These are phyloP conservation scores for Neogobius melanostomus DNA, from an alignment of 2,113 vertebrate species.

Conservation along the genomic window DNA sequence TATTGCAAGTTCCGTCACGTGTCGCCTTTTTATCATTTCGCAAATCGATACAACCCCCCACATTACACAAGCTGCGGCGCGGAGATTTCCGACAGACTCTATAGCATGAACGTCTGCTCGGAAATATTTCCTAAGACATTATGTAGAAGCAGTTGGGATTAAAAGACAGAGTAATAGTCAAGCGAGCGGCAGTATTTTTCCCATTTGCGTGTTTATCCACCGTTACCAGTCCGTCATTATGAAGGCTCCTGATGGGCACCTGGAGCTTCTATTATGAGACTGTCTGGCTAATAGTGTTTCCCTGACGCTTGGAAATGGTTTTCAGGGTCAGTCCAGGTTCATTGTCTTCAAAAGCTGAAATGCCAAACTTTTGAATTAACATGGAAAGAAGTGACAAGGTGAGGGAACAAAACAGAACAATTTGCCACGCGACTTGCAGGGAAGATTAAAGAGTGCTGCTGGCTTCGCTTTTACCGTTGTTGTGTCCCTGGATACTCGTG, in stretches of 20 bases:
- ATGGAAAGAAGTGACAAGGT: background rate
- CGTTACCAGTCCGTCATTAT: slow-evolving; percentile 2
- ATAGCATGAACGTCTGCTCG: background rate
- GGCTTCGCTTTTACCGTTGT: background rate
- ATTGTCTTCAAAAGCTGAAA: slow-evolving; percentile 1
- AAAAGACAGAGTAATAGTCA: slow-evolving; percentile 2
- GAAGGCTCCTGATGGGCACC: slow-evolving; percentile 1
- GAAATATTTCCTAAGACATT: slow-evolving; percentile 9
- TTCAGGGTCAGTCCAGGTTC: slow-evolving; percentile 7
- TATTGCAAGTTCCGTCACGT: no score
- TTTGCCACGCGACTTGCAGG: background rate
- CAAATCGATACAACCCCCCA: no score
- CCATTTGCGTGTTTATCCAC: slow-evolving; percentile 8
- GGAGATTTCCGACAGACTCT: background rate
- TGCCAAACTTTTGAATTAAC: background rate
- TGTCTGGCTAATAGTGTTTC: slow-evolving; percentile 4
- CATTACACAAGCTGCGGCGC: no score
- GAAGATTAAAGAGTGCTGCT: background rate
- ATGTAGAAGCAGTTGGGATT: background rate
- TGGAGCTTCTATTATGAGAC: slow-evolving; percentile 5
- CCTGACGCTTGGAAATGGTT: slow-evolving; percentile 4
- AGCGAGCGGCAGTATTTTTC: background rate
- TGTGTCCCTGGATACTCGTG: no score
- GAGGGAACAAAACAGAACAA: background rate
- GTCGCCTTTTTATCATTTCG: no score